phyloP scores from a whole-genome alignment of 2,113 vertebrate genomes.

The Leptosomus discolor region DNA sequence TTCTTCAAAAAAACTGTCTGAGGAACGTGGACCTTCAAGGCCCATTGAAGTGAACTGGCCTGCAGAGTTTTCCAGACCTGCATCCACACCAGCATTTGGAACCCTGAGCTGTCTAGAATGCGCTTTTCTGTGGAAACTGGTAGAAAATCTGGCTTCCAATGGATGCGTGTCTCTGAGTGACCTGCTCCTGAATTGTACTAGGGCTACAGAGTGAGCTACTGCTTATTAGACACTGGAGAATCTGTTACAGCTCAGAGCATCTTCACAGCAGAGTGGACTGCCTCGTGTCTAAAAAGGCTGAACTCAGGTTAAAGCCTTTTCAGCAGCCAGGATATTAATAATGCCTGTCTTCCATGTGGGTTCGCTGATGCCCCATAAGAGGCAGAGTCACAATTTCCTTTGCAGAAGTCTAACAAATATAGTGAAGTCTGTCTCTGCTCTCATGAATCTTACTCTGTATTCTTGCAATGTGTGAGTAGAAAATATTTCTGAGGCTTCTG shows the following conservation, averaged over 20 bases:
- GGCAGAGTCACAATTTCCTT: not conserved
- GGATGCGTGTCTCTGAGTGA: not conserved
- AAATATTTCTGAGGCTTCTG: slow-evolving; percentile 1
- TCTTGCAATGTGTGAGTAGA: not conserved
- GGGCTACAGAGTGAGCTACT: not conserved
- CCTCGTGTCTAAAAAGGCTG: not conserved
- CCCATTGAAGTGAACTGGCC: not conserved
- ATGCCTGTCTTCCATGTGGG: not conserved
- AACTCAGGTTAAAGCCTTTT: not conserved
- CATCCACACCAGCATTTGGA: not conserved
- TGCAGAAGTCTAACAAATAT: not conserved
- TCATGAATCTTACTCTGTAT: not conserved
- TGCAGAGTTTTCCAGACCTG: not conserved
- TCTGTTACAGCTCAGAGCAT: not conserved
- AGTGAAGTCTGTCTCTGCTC: not conserved
- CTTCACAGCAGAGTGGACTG: not conserved
- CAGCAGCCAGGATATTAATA: not conserved
- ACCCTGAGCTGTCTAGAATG: not conserved
- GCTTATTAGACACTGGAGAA: not conserved
- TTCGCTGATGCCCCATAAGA: not conserved
- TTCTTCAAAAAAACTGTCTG: not conserved
- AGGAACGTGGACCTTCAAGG: not conserved
- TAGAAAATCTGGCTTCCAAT: not conserved
- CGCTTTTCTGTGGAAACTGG: not conserved
- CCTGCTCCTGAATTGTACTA: not conserved